Base-by-base conservation (phyloP, 2,888 invertebrate genomes). In the Charanyca ferruginea region DNA sequence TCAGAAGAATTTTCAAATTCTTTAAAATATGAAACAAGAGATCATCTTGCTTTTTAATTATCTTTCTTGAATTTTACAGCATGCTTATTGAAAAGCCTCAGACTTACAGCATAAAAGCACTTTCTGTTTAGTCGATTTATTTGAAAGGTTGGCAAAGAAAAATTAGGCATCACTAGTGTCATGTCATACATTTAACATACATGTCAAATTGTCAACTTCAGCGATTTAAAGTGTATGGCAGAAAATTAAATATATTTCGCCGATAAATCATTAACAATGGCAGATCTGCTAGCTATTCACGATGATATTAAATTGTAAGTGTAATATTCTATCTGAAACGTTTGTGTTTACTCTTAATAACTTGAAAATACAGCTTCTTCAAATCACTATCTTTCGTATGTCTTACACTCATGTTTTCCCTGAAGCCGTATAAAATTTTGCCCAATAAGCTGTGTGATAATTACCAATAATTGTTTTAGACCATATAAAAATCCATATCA, bases 271-370 rank as follows among this genome's bases (percentile, higher is more conserved):
- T 78, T 47, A 59, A 90, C 82, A 86, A 95, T 95, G 95, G 95
- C 93, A 89, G 88, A 98, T 97, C 86, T 98, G 93, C 88, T 97
- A 96, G 75, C 88, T 87, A 96, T 97, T 81, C 96, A 97, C 88
- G 97, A 97, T 95, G 97, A 97, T 91, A 97, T 97, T 91, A 97
- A 97, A 91, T 90, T 97, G 97, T 97, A 91, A 97, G 97, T 96
- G 68, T 41, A 60, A 23, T n/a, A 20, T 35, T 53, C 5, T 55
- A 22, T 22, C 0, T 18, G 11, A 57, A 48, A 45, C 6, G n/a
- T 22, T 20, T 4, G 13, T 48, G 6, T 38, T 16, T 32, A 28
- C 16, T 22, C 23, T 2, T 7, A 0, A 16, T 20, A 20, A 3
- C 8, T 13, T 25, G 32, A 59, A 62, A 66, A 57, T 49, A 58